Evolutionary conservation across 2,797 vertebrate genomes (phyloP), one percentile per base, ranked within the genome.

Genomic region (Halcyon smyrnensis): DNA sequence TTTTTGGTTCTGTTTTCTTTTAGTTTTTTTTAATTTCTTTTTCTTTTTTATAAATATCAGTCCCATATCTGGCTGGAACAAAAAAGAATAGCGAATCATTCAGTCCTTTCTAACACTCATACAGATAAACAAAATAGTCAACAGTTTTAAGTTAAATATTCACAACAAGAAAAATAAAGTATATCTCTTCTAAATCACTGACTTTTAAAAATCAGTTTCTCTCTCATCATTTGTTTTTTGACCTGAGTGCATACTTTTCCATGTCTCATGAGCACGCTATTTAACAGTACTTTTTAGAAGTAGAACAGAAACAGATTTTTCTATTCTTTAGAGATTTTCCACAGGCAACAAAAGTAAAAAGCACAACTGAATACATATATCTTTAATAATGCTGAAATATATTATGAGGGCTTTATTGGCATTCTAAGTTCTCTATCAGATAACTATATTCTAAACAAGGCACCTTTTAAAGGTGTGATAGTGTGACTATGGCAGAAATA

Each of bases 191-290:
- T 79, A 81, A 97, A 93, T 30, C 25, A 11, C 10, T 86, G 30
- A 21, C 16, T 84, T 93, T 71, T 27, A 14, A 64, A 67, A 57
- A 76, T 53, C 48, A 34, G 13, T 81, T 90, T 94, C 62, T 86
- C 18, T 86, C 39, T 64, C 69, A 25, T 28, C 28, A 12, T 46
- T 87, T 24, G 62, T 84, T 95, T 84, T 97, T 89, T 95, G 39
- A 60, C 28, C 54, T 34, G 8, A 82, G 23, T 32, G 24, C 6
- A 5, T 17, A 81, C 48, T 96, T 95, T 89, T 90, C 70, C 62
- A 68, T 88, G 32, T 15, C 20, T 87, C 15, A 63, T 54, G 10
- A 89, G n/a, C 60, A 15, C 64, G 17, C 28, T 70, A 3, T 43
- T 74, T 48, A 90, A 59, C 15, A 27, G 13, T 21, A 48, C 6